Evolutionary conservation across 2,888 invertebrate species (phyloP), one percentile per base, ranked within the genome.

Genomic region (Dicycla oo): DNA sequence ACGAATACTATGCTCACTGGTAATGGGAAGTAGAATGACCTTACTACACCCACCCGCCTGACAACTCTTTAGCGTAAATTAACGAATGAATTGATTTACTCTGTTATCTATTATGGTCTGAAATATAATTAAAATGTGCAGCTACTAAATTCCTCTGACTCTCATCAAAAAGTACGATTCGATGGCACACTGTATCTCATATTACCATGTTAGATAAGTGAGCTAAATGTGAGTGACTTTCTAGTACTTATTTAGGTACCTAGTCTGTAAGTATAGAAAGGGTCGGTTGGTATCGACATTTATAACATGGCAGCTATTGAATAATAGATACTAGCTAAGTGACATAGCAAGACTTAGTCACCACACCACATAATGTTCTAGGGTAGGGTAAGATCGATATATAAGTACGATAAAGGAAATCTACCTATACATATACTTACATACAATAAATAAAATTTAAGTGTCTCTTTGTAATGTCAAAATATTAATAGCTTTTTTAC

Each of bases 21-120:
- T 65, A 58, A 71, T 81, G 62, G 57, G 75, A 75, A 67, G 67
- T 80, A 64, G 78, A 81, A 61, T 73, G 78, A 78, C 79, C 75
- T 81, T 49, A 81, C 82, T 49, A 81, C 82, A 40, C 82, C 81
- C 45, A 78, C 82, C 57, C 38, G 49, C 47, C 23, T 45, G 38
- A 40, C 15, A 63, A 53, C 30, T 75, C n/a, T 70, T 63, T 76
- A 69, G 62, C 51, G 45, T 58, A 34, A n/a, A 51, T 57, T 61
- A 58, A 76, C 60, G 23, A 73, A 58, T 58, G 30, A 58, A 65
- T 54, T 53, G 6, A 23, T 62, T 26, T 56, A 51, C 15, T 15
- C 30, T 49, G 43, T 40, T 47, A 6, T 30, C 51, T 58, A 38
- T 15, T 23, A 30, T 18, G 7, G 18, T 20, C 18, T 7, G 38